Base-by-base conservation (phyloP, 2,888 invertebrate genomes). In the Ariolimax columbianus region DNA sequence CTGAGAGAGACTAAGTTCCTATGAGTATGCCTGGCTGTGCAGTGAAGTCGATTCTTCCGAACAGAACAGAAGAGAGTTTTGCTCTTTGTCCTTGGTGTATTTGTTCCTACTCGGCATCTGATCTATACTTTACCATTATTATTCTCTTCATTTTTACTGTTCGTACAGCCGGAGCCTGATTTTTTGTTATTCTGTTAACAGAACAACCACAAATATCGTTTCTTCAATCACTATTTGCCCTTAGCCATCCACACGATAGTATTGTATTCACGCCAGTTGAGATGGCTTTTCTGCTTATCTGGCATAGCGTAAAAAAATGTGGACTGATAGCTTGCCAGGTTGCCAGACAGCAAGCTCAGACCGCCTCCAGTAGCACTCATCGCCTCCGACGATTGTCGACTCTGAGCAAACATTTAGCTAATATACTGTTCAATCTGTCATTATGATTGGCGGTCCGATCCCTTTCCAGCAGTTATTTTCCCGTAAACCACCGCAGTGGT, bases 351-450 rank as follows among this genome's bases (percentile, higher is more conserved):
- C 77, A 26, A 33, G 33, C 55, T 33, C 36, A 59, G 77, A 59
- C 77, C 59, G 59, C 77, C 77, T 38, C 77, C 77, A 59, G 38
- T 59, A 59, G 77, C 77, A 59, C 77, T 77, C 77, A 23, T 77
- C 36, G 26, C 30, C 78, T 78, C 38, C 78, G 78, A 40, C 78
- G 78, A 78, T 78, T 63, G 78, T 78, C 78, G 78, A n/a, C 78
- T 63, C 38, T 26, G 38, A 30, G 78, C 78, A 78, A 78, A 78
- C 78, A 78, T 78, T 78, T 78, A 78, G 78, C 78, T 78, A 78
- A 78, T 78, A 78, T 78, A 78, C 63, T 78, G 78, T 78, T 63
- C 78, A 78, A 78, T 78, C 59, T 78, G 78, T 78, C 78, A 78
- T 36, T 19, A 11, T 38, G 78, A 78, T 78, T 78, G 78, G 55